Percentiles rank a stretch among this genome's conserved stretches.
These are phyloP conservation scores for Drosophila imparisetae DNA, from an alignment of 2,888 invertebrate genomes.

Conservation along the genomic window DNA sequence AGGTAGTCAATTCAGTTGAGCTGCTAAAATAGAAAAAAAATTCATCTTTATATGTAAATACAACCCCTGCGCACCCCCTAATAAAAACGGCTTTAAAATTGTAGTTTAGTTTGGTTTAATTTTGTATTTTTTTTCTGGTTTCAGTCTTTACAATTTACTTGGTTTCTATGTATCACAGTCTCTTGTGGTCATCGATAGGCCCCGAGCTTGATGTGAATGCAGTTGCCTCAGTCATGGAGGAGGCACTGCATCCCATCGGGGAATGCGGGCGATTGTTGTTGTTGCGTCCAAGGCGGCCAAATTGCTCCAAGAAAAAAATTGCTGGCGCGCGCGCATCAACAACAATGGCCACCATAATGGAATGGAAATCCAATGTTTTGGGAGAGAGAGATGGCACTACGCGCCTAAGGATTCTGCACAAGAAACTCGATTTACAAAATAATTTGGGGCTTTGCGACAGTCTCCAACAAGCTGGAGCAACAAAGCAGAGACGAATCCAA, in stretches of 20 bases:
- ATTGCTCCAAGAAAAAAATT: conserved; percentile 43
- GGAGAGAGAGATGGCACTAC: conserved; percentile 32
- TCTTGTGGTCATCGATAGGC: conserved; percentile 62
- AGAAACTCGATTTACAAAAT: conserved; percentile 39
- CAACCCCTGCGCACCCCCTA: background rate
- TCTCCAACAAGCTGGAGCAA: conserved; percentile 52
- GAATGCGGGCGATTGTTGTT: conserved; percentile 32
- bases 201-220: conserved; percentile 41
- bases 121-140: conserved; percentile 4
- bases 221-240: background rate
- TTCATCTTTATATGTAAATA: background rate
- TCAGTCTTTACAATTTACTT: conserved; percentile 51
- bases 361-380: conserved; percentile 22
- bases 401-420: conserved; percentile 63
- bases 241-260: conserved; percentile 20
- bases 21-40: background rate
- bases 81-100: conserved; percentile 14
- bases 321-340: conserved; percentile 35
- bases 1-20: background rate
- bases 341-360: conserved; percentile 32
- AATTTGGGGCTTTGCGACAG: conserved; percentile 36
- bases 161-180: conserved; percentile 2
- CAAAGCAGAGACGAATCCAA: conserved; percentile 57
- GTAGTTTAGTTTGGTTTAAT: conserved; percentile 14
- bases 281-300: conserved; percentile 28